Percentiles rank a stretch among this genome's conserved stretches.
Evolutionary conservation across 2,888 invertebrate species (phyloP).

Genomic region (Xylota segnis): DNA sequence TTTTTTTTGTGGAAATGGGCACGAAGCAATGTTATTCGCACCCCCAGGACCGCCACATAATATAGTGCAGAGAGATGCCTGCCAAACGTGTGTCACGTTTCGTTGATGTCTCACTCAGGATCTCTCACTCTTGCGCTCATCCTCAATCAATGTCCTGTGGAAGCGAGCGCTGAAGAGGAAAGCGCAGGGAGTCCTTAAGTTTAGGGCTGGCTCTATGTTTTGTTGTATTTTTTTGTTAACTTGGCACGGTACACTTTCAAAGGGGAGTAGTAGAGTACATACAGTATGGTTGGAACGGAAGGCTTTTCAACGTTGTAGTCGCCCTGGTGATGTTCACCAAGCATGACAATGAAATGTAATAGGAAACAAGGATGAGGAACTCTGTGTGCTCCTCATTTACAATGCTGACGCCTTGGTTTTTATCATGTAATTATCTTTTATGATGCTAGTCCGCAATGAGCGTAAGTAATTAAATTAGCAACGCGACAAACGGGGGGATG

Average conservation of each 20-base stretch:
- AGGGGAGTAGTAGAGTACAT: neutral
- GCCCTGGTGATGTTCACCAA: conserved; percentile 70
- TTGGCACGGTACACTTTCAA: conserved; percentile 39
- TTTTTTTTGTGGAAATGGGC: conserved; percentile 74
- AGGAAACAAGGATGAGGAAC: conserved; percentile 34
- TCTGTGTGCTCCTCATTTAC: conserved; percentile 43
- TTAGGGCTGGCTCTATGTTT: conserved; percentile 36
- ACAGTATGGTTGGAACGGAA: conserved; percentile 31
- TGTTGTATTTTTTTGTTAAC: conserved; percentile 35
- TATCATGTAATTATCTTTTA: conserved; percentile 76
- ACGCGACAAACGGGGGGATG: conserved; percentile 57
- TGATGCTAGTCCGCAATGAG: conserved; percentile 80
- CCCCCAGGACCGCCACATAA: conserved; percentile 75
- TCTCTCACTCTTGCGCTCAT: conserved; percentile 45
- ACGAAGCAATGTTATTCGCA: conserved; percentile 66
- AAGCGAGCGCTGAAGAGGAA: neutral
- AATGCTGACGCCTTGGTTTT: conserved; percentile 74
- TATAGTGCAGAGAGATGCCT: conserved; percentile 32
- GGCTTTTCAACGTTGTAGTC: conserved; percentile 56
- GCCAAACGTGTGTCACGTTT: conserved; percentile 73
- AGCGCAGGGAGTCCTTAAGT: conserved; percentile 28
- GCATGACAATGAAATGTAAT: conserved; percentile 70
- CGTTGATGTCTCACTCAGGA: conserved; percentile 68
- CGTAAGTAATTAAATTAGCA: conserved; percentile 84
- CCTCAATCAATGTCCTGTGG: conserved; percentile 67